A percentile compares a stretch with the other conserved stretches of the same genome.
phyloP scores from a whole-genome alignment of 1,140 invertebrate species.

The Galleria mellonella region DNA sequence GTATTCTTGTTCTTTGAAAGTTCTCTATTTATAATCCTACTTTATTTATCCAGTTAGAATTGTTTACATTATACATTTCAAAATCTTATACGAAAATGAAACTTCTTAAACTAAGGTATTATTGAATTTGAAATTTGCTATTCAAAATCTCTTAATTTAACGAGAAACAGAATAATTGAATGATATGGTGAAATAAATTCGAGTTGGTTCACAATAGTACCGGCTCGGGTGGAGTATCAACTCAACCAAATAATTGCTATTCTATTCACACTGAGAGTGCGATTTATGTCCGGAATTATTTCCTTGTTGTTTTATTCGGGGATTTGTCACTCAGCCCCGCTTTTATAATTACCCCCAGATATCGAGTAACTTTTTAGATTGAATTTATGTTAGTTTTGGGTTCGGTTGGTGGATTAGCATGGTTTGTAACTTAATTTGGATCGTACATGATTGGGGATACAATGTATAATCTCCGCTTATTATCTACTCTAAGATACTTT shows the following conservation, averaged over 20 bases:
- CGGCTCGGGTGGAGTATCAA: constrained; percentile 30
- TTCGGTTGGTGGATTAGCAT: constrained; percentile 43
- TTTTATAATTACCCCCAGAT: constrained; percentile 67
- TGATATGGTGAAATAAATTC: not conserved
- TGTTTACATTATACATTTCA: too few relatives aligned
- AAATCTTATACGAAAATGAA: too few relatives aligned
- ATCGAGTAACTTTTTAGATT: constrained; percentile 66
- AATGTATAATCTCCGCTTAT: constrained; percentile 15
- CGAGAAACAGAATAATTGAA: too few relatives aligned
- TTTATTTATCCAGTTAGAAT: too few relatives aligned
- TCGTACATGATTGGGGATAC: constrained; percentile 22
- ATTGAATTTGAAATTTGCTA: too few relatives aligned
- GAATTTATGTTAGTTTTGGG: constrained; percentile 51
- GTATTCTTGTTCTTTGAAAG: too few relatives aligned
- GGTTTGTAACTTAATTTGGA: constrained; percentile 40
- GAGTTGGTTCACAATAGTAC: constrained; percentile 16
- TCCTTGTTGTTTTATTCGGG: constrained; percentile 75
- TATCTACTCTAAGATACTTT: not conserved
- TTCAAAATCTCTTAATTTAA: too few relatives aligned
- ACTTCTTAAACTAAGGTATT: too few relatives aligned
- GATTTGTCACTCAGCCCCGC: constrained; percentile 66
- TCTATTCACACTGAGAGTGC: constrained; percentile 70
- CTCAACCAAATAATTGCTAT: constrained; percentile 74
- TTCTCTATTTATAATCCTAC: too few relatives aligned
- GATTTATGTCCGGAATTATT: constrained; percentile 72